A percentile compares a stretch with the other conserved stretches of the same genome.
Conservation (phyloP, 1,140 invertebrate genomes). For the Hycleus cichorii region DNA sequence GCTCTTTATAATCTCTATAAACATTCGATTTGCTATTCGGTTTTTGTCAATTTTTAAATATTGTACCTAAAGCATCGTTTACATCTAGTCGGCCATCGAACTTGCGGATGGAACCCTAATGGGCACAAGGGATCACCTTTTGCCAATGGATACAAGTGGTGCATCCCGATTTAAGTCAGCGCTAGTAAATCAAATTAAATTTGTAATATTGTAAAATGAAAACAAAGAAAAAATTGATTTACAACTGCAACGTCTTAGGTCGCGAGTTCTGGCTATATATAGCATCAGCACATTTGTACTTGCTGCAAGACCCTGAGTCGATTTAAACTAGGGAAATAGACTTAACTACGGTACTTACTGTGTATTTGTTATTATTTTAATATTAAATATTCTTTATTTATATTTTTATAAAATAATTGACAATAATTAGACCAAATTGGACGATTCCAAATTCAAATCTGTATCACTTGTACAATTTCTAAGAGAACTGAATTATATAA, state of each 20-base stretch:
- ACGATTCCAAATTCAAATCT: not conserved
- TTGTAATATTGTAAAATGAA: not conserved
- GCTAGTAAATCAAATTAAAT: conserved; percentile 4
- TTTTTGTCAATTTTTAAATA: not conserved
- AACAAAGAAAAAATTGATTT: conserved; percentile 2
- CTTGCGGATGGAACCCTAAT: conserved; percentile 88
- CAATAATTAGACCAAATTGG: not conserved
- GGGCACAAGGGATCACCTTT: conserved; percentile 84
- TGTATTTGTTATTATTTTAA: conserved; percentile 6
- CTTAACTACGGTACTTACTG: conserved; percentile 9
- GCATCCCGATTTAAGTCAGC: conserved; percentile 47
- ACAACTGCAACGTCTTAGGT: conserved; percentile 8
- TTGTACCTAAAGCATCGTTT: conserved; percentile 80
- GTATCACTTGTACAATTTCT: not conserved
- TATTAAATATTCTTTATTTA: not conserved
- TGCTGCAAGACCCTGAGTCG: conserved; percentile 16
- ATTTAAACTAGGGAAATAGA: conserved; percentile 15
- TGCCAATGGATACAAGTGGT: conserved; percentile 70
- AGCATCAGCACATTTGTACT: conserved; percentile 19
- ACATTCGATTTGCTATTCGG: not conserved
- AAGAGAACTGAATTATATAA: not conserved
- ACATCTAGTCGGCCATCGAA: conserved; percentile 85
- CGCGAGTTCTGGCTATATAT: conserved; percentile 20
- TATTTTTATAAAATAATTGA: not conserved
- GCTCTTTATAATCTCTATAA: conserved; percentile 79